These are phyloP conservation scores for Muscicapa adusta DNA, from an alignment of 2,113 vertebrate genomes.

Conservation along the genomic window DNA sequence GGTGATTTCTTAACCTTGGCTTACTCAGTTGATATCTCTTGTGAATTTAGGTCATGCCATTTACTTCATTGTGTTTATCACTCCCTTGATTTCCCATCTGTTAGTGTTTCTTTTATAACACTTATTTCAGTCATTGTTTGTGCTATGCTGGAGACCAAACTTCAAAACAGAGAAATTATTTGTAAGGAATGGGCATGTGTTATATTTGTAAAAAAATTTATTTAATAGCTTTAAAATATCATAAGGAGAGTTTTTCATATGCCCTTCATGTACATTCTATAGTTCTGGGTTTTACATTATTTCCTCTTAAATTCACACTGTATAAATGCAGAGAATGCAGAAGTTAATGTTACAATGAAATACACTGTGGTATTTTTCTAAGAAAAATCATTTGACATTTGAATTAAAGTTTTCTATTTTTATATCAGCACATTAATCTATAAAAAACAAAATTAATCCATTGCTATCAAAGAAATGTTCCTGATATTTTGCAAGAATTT, in stretches of 20 bases:
- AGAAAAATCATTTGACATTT: neutral
- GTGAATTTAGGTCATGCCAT: neutral
- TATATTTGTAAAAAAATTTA: neutral
- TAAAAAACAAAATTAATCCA: neutral
- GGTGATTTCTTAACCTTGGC: neutral
- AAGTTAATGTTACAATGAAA: neutral
- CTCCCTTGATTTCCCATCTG: neutral
- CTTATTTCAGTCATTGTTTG: neutral
- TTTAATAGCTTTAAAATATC: neutral
- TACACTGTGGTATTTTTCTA: neutral
- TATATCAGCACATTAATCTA: neutral
- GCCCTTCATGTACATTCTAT: neutral
- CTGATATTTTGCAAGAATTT: neutral
- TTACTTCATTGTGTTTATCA: neutral
- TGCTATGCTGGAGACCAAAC: neutral
- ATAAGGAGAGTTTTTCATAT: neutral
- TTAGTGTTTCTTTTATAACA: neutral
- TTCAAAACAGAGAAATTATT: neutral
- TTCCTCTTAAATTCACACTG: neutral
- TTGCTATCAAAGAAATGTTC: neutral
- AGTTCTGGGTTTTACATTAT: neutral
- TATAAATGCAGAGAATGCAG: neutral
- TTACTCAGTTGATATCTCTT: neutral
- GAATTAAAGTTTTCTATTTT: neutral
- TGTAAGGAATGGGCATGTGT: neutral